These are phyloP conservation scores for human (Homo sapiens) DNA, from an alignment of 2,113 vertebrate species.

Conservation along the genomic window GRCh38 chrX:92907001-92907500, in stretches of 20 bases:
- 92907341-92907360: background rate
- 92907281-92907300: background rate
- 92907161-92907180: background rate
- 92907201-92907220: background rate
- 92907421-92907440: background rate
- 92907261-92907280: background rate
- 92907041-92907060: background rate
- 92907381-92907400: background rate
- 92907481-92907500: background rate
- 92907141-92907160: background rate
- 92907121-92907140: background rate
- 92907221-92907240: background rate
- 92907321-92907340: background rate
- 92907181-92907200: background rate
- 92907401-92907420: background rate
- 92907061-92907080: background rate
- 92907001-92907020: background rate
- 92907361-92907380: background rate
- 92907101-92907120: background rate
- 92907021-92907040: background rate
- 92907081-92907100: background rate
- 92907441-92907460: background rate
- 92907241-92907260: background rate
- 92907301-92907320: background rate
- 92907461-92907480: background rate